Percentiles rank a stretch among this genome's conserved stretches.
These are phyloP conservation scores for Saxidomus purpurata DNA, from an alignment of 1,140 invertebrate genomes.

Conservation along the genomic window DNA sequence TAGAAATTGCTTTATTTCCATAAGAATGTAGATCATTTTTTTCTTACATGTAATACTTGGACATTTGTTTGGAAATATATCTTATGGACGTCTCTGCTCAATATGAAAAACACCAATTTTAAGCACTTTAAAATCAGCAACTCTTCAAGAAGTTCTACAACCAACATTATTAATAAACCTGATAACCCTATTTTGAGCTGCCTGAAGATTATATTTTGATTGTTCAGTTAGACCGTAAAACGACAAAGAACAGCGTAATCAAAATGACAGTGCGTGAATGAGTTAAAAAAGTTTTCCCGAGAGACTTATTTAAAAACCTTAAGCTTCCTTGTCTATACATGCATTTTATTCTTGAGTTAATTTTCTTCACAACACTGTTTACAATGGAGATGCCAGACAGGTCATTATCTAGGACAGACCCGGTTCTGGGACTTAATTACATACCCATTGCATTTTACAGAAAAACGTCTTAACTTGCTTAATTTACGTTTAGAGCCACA, in stretches of 20 bases:
- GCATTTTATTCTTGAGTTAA: conserved; percentile 13
- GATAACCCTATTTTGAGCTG: conserved; percentile 5
- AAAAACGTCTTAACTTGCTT: too few relatives aligned
- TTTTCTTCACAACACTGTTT: background rate
- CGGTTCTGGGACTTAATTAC: background rate
- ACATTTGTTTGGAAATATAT: too few relatives aligned
- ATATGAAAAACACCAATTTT: too few relatives aligned
- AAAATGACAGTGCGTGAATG: background rate
- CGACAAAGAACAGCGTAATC: background rate
- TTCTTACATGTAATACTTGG: too few relatives aligned
- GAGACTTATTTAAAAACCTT: too few relatives aligned
- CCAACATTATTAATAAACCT: background rate
- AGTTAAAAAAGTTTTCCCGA: background rate
- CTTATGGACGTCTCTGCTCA: too few relatives aligned
- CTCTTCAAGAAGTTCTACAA: too few relatives aligned
- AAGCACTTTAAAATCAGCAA: too few relatives aligned
- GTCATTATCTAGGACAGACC: background rate
- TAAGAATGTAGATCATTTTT: too few relatives aligned
- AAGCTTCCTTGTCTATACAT: background rate
- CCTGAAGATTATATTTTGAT: conserved; percentile 3
- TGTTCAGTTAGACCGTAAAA: background rate
- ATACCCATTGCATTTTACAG: background rate
- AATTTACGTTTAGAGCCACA: conserved; percentile 1
- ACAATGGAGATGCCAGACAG: background rate
- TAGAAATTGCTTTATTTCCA: too few relatives aligned